Evolutionary conservation across 2,888 invertebrate species (phyloP), one percentile per base, ranked within the genome.

Genomic region (Nineta flava): DNA sequence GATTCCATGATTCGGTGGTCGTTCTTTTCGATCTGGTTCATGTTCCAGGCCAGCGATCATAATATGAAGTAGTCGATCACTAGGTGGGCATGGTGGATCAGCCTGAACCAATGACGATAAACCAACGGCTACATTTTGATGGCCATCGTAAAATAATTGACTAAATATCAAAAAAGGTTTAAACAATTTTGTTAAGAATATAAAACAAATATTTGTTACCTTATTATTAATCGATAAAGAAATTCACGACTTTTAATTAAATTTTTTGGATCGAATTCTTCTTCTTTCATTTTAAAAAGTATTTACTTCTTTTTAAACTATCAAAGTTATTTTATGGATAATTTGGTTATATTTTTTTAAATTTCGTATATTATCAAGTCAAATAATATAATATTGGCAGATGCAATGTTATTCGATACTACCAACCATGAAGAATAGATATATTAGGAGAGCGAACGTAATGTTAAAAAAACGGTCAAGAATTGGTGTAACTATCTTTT

Each of bases 141-240:
- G 85, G 0, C 97, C 97, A 78, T 99, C 99, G 62, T 99, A 97
- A 66, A 88, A 92, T 48, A 99, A 71, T 67, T 99, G 99, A 60
- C 99, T 99, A 65, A 34, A 75, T 71, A 55, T 34, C 5, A 38
- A 38, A 92, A 48, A 99, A 71, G 67, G 99, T 99, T 60, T 99
- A 97, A 65, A 32, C 75, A 71, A 55, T 35, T 21, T 32, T 46
- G 32, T 45, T 10, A 51, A n/a, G 7, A 26, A 7, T 26, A 5
- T 6, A 52, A 52, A 47, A 49, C 17, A 49, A 51, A 50, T 48
- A 43, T 45, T 47, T 46, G 55, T 62, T 66, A 87, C 94, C 94
- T 93, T 59, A 95, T 91, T 56, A 95, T 92, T 59, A 95, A 75
- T 51, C 92, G 80, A 62, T 95, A 94, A 44, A 95, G 73, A 55